Percentiles rank a stretch among this genome's conserved stretches.
These are phyloP conservation scores for Nycticebus coucang DNA, from an alignment of 2,113 vertebrate species.

Conservation along the genomic window DNA sequence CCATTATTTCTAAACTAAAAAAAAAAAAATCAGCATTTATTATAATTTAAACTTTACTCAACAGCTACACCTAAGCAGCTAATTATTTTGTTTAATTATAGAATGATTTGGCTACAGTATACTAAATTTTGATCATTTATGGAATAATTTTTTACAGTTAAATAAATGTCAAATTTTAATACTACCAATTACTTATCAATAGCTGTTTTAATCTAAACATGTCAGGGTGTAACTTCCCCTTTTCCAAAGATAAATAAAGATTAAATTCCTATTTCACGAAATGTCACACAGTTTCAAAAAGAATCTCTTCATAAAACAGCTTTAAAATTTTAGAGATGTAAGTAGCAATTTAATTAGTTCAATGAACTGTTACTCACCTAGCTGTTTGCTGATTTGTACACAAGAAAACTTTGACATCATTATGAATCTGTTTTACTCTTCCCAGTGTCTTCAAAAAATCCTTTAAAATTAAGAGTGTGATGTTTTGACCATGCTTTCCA, in stretches of 20 bases:
- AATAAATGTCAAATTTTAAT: conserved; percentile 45
- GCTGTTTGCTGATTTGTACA: conserved; percentile 98
- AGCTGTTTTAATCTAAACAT: neutral
- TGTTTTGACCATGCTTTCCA: neutral
- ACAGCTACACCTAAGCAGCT: neutral
- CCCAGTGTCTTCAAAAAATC: conserved; percentile 95
- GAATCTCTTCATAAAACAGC: neutral
- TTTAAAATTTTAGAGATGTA: neutral
- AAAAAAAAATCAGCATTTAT: conserved; percentile 52
- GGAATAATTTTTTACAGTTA: neutral
- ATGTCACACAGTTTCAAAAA: neutral
- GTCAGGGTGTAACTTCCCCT: neutral
- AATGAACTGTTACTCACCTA: conserved; percentile 87
- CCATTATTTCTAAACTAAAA: conserved; percentile 96
- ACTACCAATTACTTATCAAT: neutral
- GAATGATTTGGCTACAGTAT: neutral
- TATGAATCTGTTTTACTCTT: conserved; percentile 95
- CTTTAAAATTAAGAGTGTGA: conserved; percentile 82
- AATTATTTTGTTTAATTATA: conserved; percentile 20
- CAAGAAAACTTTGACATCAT: conserved; percentile 97
- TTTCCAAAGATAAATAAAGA: conserved; percentile 18
- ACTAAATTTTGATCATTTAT: conserved; percentile 26
- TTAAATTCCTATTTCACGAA: conserved; percentile 31
- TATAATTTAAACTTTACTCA: conserved; percentile 37
- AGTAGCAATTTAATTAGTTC: neutral